Evolutionary conservation across 2,888 invertebrate genomes (phyloP), one percentile per base, ranked within the genome.

Genomic region (Hoplodrina blanda): DNA sequence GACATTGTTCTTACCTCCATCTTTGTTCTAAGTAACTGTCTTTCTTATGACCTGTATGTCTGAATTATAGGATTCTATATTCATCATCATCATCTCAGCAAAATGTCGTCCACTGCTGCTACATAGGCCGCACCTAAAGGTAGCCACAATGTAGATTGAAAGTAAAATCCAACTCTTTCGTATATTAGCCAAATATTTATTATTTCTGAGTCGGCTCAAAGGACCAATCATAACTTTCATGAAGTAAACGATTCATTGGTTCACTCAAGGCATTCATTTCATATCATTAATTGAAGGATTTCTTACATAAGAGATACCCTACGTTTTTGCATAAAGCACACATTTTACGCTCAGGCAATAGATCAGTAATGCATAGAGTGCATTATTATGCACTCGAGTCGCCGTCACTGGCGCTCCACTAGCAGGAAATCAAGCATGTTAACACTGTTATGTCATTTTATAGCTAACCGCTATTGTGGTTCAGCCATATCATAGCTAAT

Each of bases 401-500:
- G 76, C 81, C 15, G 17, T 41, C 52, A 62, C 20, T 75, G 53
- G 44, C 46, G 52, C 70, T 73, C 46, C 52, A 52, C 62, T 65
- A 33, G 33, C 49, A 75, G 70, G 70, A 69, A 71, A 81, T 65
- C 68, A 17, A 61, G 46, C 67, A 37, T 56, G 30, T 57, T 69
- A 54, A 41, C 62, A 50, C 19, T 73, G 55, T 75, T 83, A 79
- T 76, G 70, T 73, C 25, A 81, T 62, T 59, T 81, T 66, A 81
- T 64, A 75, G 13, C 20, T 33, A 66, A 68, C 49, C 50, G 17
- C 66, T 57, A n/a, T 44, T 73, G 11, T 53, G 37, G n/a, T 57
- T 13, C 33, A 25, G 11, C 13, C 11, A 41, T 13, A 41, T 37
- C 37, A 44, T 49, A 64, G 11, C 4, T 30, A 17, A 30, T 33